Conservation (phyloP, 2,113 vertebrate species). For the Brachypteracias leptosomus region DNA sequence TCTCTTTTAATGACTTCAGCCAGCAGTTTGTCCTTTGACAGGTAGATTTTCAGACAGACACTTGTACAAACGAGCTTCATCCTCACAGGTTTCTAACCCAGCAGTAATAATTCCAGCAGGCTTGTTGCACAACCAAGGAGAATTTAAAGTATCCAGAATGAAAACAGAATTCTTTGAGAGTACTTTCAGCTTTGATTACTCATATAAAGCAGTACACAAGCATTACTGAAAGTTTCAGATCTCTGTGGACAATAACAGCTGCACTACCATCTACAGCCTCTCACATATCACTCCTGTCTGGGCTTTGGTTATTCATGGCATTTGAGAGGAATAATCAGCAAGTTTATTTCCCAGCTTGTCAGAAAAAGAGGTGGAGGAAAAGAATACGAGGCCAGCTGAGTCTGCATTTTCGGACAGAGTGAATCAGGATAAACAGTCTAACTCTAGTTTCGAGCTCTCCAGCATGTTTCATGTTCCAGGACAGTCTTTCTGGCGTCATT, state of each 20-base stretch:
- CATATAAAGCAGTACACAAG: not conserved
- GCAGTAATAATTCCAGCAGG: not conserved
- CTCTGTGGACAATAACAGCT: not conserved
- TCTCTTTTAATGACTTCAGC: not conserved
- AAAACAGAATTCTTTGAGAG: not conserved
- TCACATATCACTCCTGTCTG: not conserved
- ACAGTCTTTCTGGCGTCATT: not conserved
- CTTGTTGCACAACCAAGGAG: not conserved
- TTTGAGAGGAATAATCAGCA: not conserved
- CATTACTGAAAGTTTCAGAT: not conserved
- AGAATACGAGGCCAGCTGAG: not conserved
- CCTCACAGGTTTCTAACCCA: not conserved
- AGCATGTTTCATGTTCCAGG: not conserved
- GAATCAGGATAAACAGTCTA: not conserved
- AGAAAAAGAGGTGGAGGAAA: not conserved
- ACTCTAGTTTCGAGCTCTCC: not conserved
- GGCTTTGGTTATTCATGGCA: not conserved
- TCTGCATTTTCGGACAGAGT: not conserved
- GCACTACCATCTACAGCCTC: not conserved
- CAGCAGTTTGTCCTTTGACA: not conserved
- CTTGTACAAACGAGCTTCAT: not conserved
- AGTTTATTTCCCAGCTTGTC: not conserved
- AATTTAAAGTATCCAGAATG: not conserved
- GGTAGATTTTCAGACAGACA: not conserved
- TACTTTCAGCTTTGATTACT: slow-evolving; percentile 2